Percentiles rank a stretch among this genome's conserved stretches.
These are phyloP conservation scores for Tridacna gigas DNA, from an alignment of 2,888 invertebrate genomes.

Conservation along the genomic window DNA sequence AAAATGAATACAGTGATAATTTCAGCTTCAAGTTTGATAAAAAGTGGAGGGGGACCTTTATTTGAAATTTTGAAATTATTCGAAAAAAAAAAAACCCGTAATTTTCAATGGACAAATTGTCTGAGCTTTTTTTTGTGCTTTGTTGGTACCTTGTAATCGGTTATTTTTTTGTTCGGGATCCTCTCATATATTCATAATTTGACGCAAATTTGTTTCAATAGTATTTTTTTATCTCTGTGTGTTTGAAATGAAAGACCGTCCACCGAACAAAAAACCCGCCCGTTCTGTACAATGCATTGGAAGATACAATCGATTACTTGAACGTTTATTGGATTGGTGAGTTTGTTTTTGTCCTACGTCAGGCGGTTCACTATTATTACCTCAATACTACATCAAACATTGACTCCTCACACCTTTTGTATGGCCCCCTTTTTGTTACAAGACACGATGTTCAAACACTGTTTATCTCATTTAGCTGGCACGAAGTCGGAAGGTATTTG, in stretches of 20 bases:
- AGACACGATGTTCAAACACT: no score
- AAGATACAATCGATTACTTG: constrained; percentile 5
- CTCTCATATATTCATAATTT: constrained; percentile 15
- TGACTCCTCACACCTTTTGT: background rate
- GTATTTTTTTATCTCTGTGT: constrained; percentile 16
- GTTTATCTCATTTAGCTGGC: no score
- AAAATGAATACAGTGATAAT: background rate
- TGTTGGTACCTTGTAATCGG: constrained; percentile 14
- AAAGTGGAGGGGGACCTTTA: background rate
- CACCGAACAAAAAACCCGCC: background rate
- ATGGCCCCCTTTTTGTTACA: no score
- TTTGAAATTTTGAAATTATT: constrained; percentile 15
- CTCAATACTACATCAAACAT: background rate
- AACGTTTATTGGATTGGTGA: background rate
- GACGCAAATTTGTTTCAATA: constrained; percentile 26
- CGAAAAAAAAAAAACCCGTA: constrained; percentile 7
- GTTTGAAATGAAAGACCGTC: background rate
- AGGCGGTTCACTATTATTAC: constrained; percentile 2
- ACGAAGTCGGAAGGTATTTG: no score
- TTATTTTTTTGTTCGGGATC: constrained; percentile 5
- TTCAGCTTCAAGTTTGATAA: background rate
- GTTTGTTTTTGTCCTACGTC: background rate
- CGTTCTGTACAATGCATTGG: background rate
- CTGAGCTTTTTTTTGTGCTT: background rate
- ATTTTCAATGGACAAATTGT: constrained; percentile 19